Evolutionary conservation across 2,888 invertebrate genomes (phyloP), one percentile per base, ranked within the genome.

Genomic region (Crocallis elinguaria): DNA sequence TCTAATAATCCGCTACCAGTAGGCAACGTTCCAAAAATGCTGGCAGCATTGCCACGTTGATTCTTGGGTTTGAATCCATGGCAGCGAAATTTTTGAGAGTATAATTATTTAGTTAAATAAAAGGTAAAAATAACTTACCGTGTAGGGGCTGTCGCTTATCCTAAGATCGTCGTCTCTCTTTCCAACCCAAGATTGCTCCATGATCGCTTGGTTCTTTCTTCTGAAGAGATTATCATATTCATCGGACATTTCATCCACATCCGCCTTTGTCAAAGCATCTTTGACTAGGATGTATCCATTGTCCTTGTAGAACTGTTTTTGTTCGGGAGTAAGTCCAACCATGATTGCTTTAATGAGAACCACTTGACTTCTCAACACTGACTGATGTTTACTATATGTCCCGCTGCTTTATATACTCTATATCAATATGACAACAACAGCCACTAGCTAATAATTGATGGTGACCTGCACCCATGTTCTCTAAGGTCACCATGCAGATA

Each of bases 161-260:
- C 83, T 73, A 37, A 78, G 67, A 4, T 68, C 74, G 4, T 77
- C 76, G n/a, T 87, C 86, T 37, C 56, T 43, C 11, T 85, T 79
- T 2, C 93, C 93, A 0, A 77, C 78, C 93, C 93, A 93, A 0
- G 92, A 86, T 19, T 92, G 87, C 64, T 93, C 93, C 66, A 92
- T 79, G 23, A 88, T 88, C 6, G 77, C 63, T 55, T 83, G 77
- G 48, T 84, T 86, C 66, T 93, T 93, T 33, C 86, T 80, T 27
- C 75, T 73, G 60, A 93, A 93, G 44, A 93, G 67, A 19, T 84
- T 76, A 63, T 93, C 85, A 62, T 93, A 93, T 52, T 92, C 91
- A 0, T 79, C 63, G 0, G 81, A 84, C 21, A 93, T 79, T 53
- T 83, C 81, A 5, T 86, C 72, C 8, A 93, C 67, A 60, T 93